Percentiles rank a stretch among this genome's conserved stretches.
These are phyloP conservation scores for Myanophis thanlyinensis DNA, from an alignment of 2,113 vertebrate genomes.

Conservation along the genomic window DNA sequence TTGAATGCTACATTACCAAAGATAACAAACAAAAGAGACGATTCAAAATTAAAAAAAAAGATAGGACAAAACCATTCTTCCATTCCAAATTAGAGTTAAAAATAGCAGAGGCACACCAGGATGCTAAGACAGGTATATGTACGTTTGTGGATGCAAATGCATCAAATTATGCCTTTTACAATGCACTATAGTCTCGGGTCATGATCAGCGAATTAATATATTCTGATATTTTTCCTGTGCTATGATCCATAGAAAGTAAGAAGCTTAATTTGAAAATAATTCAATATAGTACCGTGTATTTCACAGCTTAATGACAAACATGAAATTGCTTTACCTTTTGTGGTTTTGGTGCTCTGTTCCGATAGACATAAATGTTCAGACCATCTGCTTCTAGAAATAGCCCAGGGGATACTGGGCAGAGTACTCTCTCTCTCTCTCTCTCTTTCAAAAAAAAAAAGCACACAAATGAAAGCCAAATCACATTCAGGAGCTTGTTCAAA, in stretches of 20 bases:
- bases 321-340: slow-evolving; percentile 58
- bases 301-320: slow-evolving; percentile 36
- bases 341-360: slow-evolving; percentile 34
- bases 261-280: slow-evolving; percentile 54
- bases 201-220: neutral
- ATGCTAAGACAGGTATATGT: neutral
- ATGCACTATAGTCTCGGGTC: fast-evolving
- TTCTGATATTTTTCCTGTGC: slow-evolving; percentile 14
- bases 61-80: neutral
- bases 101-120: neutral
- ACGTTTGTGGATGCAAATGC: neutral
- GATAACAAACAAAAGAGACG: neutral
- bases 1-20: neutral
- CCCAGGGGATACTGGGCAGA: slow-evolving; percentile 57
- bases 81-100: neutral
- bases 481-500: slow-evolving; percentile 46
- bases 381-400: slow-evolving; percentile 53
- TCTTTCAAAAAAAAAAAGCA: slow-evolving; percentile 47
- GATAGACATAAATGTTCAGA: slow-evolving; percentile 19
- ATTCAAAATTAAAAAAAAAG: neutral
- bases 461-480: slow-evolving; percentile 56
- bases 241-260: slow-evolving; percentile 29
- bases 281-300: slow-evolving; percentile 30
- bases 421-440: slow-evolving; percentile 58
- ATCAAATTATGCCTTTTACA: neutral